A percentile compares a stretch with the other conserved stretches of the same genome.
These are phyloP conservation scores for Amphipyra berbera DNA, from an alignment of 2,888 invertebrate species.

Conservation along the genomic window DNA sequence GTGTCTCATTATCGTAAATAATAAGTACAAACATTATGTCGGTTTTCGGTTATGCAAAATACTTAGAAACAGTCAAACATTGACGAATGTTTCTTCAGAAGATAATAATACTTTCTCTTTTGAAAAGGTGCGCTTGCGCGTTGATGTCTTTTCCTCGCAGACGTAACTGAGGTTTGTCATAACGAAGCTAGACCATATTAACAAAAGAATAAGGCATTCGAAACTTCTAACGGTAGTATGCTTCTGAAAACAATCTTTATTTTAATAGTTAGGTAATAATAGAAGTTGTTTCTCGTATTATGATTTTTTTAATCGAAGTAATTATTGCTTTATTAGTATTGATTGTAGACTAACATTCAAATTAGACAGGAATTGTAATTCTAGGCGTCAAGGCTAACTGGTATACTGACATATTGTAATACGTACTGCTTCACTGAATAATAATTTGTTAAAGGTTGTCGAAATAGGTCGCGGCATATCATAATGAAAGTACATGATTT, in stretches of 20 bases:
- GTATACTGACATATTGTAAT: conserved; percentile 64
- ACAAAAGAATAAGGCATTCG: conserved; percentile 11
- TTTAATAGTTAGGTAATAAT: background rate
- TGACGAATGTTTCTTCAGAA: conserved; percentile 7
- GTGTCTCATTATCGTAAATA: background rate
- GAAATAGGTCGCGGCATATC: conserved; percentile 51
- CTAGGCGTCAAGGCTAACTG: conserved; percentile 66
- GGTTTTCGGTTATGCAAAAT: conserved; percentile 11
- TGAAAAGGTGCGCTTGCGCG: conserved; percentile 47
- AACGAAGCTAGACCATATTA: conserved; percentile 13
- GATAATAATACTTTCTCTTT: conserved; percentile 54
- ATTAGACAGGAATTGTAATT: conserved; percentile 64
- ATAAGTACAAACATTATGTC: background rate
- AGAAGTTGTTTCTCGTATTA: too few relatives aligned
- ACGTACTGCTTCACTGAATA: conserved; percentile 56
- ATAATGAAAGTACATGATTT: conserved; percentile 35
- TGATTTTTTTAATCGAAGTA: conserved; percentile 2
- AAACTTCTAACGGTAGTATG: background rate
- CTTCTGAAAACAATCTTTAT: background rate
- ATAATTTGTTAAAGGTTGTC: conserved; percentile 58
- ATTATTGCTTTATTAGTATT: conserved; percentile 23
- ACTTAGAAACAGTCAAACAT: conserved; percentile 18
- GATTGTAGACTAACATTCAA: conserved; percentile 41
- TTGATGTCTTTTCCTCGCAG: conserved; percentile 65
- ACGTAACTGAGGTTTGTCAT: conserved; percentile 30